phyloP scores from a whole-genome alignment of 2,888 invertebrate species.

The Drosophila bunnanda region DNA sequence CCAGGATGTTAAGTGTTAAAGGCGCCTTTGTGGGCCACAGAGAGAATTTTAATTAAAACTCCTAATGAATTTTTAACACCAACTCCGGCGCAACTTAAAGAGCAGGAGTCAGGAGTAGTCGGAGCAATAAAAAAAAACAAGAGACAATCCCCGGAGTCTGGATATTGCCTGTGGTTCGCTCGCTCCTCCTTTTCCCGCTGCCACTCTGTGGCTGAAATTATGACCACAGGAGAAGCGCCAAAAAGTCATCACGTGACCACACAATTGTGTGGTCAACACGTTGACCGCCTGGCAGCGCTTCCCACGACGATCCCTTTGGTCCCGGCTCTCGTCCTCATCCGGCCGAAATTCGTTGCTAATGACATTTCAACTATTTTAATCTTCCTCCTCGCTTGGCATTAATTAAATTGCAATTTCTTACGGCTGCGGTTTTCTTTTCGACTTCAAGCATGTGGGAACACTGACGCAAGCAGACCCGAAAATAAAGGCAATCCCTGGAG shows the following conservation, averaged over 20 bases:
- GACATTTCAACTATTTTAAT: constrained; percentile 66
- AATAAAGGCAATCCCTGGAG: not conserved
- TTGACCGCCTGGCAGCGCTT: constrained; percentile 31
- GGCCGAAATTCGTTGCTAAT: constrained; percentile 53
- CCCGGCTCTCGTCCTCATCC: constrained; percentile 4
- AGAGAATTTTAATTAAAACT: constrained; percentile 68
- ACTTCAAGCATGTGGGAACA: not conserved
- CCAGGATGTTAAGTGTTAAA: constrained; percentile 30
- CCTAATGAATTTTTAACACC: constrained; percentile 72
- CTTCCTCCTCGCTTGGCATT: constrained; percentile 29
- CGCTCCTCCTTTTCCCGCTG: not conserved
- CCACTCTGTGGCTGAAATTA: constrained; percentile 35
- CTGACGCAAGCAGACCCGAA: not conserved
- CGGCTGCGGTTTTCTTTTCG: constrained; percentile 24
- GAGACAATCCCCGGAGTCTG: constrained; percentile 34
- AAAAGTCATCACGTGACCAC: constrained; percentile 68
- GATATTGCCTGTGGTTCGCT: constrained; percentile 31
- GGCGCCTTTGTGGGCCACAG: constrained; percentile 35
- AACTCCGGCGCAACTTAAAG: constrained; percentile 32
- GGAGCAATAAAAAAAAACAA: constrained; percentile 11
- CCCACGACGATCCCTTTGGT: constrained; percentile 39
- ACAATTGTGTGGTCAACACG: constrained; percentile 64
- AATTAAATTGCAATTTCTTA: constrained; percentile 45
- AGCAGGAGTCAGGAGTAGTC: constrained; percentile 9
- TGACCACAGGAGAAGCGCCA: constrained; percentile 48